Percentiles rank a stretch among this genome's conserved stretches.
Evolutionary conservation across 2,113 vertebrate genomes (phyloP).

Genomic region (Sylvicapra grimmia): DNA sequence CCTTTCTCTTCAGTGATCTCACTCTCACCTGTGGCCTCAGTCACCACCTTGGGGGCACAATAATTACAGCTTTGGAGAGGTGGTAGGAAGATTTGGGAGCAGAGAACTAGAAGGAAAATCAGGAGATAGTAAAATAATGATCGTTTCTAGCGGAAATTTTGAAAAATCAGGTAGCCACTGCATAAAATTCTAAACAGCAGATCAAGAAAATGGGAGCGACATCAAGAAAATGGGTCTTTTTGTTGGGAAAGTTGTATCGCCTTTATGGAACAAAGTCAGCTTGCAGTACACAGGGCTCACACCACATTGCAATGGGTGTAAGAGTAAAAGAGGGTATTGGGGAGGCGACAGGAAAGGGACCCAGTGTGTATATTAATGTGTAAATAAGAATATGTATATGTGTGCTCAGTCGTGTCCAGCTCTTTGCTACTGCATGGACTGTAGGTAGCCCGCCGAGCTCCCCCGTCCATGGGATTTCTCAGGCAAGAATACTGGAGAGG

Average conservation of each 20-base stretch:
- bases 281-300: neutral
- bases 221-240: neutral
- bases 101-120: neutral
- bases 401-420: neutral
- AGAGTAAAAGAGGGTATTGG: neutral
- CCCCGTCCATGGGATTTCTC: neutral
- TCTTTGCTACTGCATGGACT: neutral
- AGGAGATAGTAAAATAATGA: neutral
- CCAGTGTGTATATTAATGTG: neutral
- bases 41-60: neutral
- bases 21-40: neutral
- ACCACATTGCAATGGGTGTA: neutral
- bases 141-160: neutral
- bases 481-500: neutral
- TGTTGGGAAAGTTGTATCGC: neutral
- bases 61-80: neutral
- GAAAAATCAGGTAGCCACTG: neutral
- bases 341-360: neutral
- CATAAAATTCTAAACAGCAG: neutral
- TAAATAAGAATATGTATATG: neutral
- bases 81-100: neutral
- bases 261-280: neutral
- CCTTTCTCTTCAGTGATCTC: neutral
- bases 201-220: neutral
- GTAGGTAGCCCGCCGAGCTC: neutral